Evolutionary conservation across 2,888 invertebrate genomes (phyloP).

Genomic region (Syrphus vitripennis): DNA sequence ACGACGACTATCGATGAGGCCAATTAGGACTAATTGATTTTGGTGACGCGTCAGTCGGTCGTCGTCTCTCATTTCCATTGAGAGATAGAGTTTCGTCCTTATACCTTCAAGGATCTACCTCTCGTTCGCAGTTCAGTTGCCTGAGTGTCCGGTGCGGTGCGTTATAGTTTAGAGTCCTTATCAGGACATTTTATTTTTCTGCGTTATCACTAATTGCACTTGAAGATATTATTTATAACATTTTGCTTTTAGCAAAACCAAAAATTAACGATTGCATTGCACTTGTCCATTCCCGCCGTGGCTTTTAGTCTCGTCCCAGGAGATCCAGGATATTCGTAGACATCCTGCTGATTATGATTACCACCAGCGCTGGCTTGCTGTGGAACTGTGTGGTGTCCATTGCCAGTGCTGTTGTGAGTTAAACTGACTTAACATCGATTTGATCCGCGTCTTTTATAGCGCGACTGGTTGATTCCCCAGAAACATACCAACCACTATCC

Average conservation of each 20-base stretch:
- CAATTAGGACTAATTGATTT: slow-evolving; percentile 41
- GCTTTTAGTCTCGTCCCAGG: slow-evolving; percentile 67
- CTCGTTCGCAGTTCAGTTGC: neutral
- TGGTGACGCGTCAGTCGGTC: slow-evolving; percentile 31
- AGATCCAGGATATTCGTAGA: slow-evolving; percentile 50
- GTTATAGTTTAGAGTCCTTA: slow-evolving; percentile 58
- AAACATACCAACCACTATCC: neutral
- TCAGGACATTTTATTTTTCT: slow-evolving; percentile 29
- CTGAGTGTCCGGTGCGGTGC: neutral
- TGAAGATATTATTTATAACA: slow-evolving; percentile 24
- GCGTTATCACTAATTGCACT: slow-evolving; percentile 68
- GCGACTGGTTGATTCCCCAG: slow-evolving; percentile 19
- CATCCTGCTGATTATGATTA: slow-evolving; percentile 41
- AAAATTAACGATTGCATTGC: slow-evolving; percentile 45
- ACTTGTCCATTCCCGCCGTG: slow-evolving; percentile 66
- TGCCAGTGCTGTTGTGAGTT: slow-evolving; percentile 66
- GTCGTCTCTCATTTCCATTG: slow-evolving; percentile 1
- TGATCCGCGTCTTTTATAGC: slow-evolving; percentile 70
- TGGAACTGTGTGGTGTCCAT: slow-evolving; percentile 52
- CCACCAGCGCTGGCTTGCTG: slow-evolving; percentile 24
- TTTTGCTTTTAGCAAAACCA: slow-evolving; percentile 53
- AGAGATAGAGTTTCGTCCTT: slow-evolving; percentile 26
- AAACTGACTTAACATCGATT: slow-evolving; percentile 64
- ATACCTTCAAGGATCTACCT: neutral
- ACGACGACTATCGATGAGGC: neutral